Conservation (phyloP, 2,797 vertebrate species). For the Zenarchopterus dispar region DNA sequence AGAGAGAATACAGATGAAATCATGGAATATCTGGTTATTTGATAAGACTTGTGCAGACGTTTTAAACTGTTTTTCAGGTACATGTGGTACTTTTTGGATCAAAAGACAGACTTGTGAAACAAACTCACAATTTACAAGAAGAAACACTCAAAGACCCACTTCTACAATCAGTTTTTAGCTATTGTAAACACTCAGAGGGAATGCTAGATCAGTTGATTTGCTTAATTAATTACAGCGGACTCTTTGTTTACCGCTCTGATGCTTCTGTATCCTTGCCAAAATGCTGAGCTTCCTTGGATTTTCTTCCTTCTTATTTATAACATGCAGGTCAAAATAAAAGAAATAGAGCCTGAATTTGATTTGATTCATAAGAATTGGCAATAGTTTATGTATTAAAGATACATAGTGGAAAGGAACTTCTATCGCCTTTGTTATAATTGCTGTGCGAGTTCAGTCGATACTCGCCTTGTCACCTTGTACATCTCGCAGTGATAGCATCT, state of each 20-base stretch:
- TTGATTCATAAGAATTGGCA: not conserved
- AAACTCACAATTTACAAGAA: not conserved
- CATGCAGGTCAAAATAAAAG: slow-evolving; percentile 7
- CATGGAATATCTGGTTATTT: too few relatives aligned
- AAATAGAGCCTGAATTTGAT: not conserved
- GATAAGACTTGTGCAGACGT: too few relatives aligned
- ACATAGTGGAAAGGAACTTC: slow-evolving; percentile 2
- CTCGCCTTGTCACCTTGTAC: slow-evolving; percentile 26
- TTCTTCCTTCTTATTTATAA: not conserved
- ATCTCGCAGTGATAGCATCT: slow-evolving; percentile 38
- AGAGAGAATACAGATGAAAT: too few relatives aligned
- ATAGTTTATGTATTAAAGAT: not conserved
- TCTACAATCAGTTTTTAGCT: slow-evolving; percentile 18
- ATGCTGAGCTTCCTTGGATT: slow-evolving; percentile 2
- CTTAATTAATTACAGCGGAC: slow-evolving; percentile 49
- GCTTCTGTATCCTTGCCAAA: slow-evolving; percentile 29
- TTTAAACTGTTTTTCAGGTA: not conserved
- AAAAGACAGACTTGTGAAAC: not conserved
- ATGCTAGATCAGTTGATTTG: slow-evolving; percentile 33
- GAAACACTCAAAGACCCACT: slow-evolving; percentile 6
- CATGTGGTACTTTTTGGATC: slow-evolving; percentile 14
- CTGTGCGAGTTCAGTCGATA: slow-evolving; percentile 13
- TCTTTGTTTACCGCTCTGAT: slow-evolving; percentile 39
- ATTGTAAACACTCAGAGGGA: slow-evolving; percentile 38
- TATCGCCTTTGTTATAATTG: slow-evolving; percentile 21